Evolutionary conservation across 2,888 invertebrate species (phyloP), one percentile per base, ranked within the genome.

Genomic region (Metalampra italica): DNA sequence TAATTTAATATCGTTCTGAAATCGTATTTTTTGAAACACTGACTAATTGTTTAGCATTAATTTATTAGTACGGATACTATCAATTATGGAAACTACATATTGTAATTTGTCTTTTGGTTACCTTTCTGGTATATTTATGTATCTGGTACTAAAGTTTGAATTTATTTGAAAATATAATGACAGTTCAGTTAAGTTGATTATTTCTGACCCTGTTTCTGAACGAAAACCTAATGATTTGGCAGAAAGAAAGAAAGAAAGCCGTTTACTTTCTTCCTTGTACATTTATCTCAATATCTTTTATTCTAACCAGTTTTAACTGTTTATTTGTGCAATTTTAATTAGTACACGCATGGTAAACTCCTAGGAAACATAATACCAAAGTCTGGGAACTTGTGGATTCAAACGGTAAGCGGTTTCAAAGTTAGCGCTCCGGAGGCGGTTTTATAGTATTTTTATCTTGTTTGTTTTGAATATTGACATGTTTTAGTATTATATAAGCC

Each of bases 401-500:
- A 44, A 49, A 54, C 54, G 64, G 70, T 68, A 62, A 61, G 64
- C 51, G 43, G 46, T 63, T 71, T 71, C 52, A 67, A 68, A 63
- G 53, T 64, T 49, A 70, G 66, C 71, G 71, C 66, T 61, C 53
- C 46, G 45, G 44, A 46, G 46, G 51, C 47, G 36, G 51, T 53
- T 36, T 36, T 51, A 47, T 53, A 52, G 44, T 49, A 43, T 53
- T 53, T 58, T 51, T 50, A 60, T 52, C 55, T 55, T 71, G 71
- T 77, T 79, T 78, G 63, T 74, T 68, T 71, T 71, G 59, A 65
- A 59, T 69, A 62, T 66, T 76, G 74, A 64, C 70, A 70, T 64
- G 60, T 59, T 62, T 62, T 61, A 50, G 57, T 65, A 68, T 82
- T 83, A 81, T 76, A 62, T 84, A 84, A 81, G 70, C 58, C 53